Percentiles rank a stretch among this genome's conserved stretches.
phyloP scores from a whole-genome alignment of 2,113 vertebrate genomes.

The Sinocyclocheilus anshuiensis region DNA sequence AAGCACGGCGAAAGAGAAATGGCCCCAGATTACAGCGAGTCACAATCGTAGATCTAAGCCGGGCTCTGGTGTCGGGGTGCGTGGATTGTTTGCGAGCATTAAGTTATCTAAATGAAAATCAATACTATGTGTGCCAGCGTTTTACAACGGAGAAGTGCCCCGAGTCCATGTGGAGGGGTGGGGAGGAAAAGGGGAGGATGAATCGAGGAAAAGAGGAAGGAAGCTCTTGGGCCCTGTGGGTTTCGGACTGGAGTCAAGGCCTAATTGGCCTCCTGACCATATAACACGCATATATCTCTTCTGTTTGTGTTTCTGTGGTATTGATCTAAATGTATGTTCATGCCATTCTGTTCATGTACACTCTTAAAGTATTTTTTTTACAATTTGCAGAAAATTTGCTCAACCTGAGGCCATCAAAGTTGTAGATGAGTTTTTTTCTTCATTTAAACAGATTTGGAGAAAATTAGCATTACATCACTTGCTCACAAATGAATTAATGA shows the following conservation, averaged over 20 bases:
- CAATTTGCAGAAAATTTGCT: too few relatives aligned
- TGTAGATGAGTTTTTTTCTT: too few relatives aligned
- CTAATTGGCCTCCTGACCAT: constrained; percentile 77
- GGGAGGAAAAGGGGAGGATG: constrained; percentile 21
- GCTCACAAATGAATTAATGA: too few relatives aligned
- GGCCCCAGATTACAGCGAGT: constrained; percentile 83
- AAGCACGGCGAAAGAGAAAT: constrained; percentile 81
- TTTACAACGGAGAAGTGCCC: constrained; percentile 83
- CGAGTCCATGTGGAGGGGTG: constrained; percentile 70
- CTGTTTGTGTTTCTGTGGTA: neutral
- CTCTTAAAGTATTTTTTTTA: too few relatives aligned
- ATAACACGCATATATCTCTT: constrained; percentile 65
- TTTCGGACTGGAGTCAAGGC: constrained; percentile 75
- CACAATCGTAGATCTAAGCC: constrained; percentile 82
- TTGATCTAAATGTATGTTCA: neutral
- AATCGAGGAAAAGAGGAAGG: constrained; percentile 41
- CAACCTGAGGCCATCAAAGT: too few relatives aligned
- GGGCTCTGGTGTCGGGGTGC: constrained; percentile 79
- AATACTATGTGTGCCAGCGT: constrained; percentile 90
- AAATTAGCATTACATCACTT: too few relatives aligned
- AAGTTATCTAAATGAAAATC: constrained; percentile 99
- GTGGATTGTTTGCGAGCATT: constrained; percentile 90
- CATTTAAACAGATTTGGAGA: too few relatives aligned
- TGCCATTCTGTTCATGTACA: neutral
- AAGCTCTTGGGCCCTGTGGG: constrained; percentile 63